Conservation (phyloP, 1,140 invertebrate genomes). For the Xylocopa sonorina region DNA sequence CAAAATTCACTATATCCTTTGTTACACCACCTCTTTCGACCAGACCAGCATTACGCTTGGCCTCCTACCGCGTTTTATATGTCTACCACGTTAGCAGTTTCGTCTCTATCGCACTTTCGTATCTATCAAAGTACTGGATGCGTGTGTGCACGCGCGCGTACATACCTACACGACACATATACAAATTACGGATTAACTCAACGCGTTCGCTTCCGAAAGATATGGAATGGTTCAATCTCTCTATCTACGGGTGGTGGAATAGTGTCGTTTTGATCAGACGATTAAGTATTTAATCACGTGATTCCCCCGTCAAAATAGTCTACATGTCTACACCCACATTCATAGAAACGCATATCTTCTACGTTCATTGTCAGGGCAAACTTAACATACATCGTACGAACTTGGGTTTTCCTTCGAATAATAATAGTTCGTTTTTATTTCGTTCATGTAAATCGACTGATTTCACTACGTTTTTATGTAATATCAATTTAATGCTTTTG, state of each 20-base stretch:
- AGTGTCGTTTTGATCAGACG: conserved; percentile 49
- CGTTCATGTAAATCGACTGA: not conserved
- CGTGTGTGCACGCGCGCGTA: not conserved
- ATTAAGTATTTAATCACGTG: conserved; percentile 82
- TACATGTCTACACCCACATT: conserved; percentile 78
- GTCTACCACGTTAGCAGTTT: conserved; percentile 41
- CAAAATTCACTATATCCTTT: conserved; percentile 40
- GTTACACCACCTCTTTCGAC: conserved; percentile 18
- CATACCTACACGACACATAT: not conserved
- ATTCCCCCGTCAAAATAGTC: conserved; percentile 90
- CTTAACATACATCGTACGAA: not conserved
- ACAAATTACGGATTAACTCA: conserved; percentile 20
- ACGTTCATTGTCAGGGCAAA: conserved; percentile 32
- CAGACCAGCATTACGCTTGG: conserved; percentile 10
- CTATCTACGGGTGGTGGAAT: conserved; percentile 35
- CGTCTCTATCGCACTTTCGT: conserved; percentile 36
- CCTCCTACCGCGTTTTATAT: conserved; percentile 36
- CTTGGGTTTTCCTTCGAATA: not conserved
- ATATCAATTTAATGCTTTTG: not conserved
- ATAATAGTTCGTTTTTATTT: conserved; percentile 2
- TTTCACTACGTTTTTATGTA: not conserved
- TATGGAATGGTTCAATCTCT: conserved; percentile 19
- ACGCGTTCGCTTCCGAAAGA: conserved; percentile 36
- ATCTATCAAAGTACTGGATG: conserved; percentile 22
- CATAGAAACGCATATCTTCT: not conserved